Base-by-base conservation (phyloP, 2,888 invertebrate genomes). In the Chymomyza caudatula region DNA sequence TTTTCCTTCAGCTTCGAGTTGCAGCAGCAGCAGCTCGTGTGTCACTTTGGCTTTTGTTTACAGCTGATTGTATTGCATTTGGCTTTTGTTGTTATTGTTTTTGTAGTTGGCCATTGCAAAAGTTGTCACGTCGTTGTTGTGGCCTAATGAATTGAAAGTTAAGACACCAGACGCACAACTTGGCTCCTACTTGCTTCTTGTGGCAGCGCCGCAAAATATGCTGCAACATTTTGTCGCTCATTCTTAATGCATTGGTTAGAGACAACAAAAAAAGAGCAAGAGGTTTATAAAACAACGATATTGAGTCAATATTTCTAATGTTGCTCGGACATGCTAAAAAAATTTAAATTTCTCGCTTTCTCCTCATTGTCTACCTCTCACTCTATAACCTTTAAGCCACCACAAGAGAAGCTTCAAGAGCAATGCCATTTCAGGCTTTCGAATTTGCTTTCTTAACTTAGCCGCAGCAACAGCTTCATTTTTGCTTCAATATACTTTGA, bases 141-240 rank as follows among this genome's bases (percentile, higher is more conserved):
- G 80, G 80, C 70, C 77, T 78, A 80, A 79, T 79, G 78, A 79
- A 79, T 80, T 78, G 78, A 79, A 80, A 78, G 78, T 78, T 79
- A 76, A 76, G 77, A 64, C 64, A 68, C 19, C 13, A 17, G 15
- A 23, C 44, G 17, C 23, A 49, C 51, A 51, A 37, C 29, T 37
- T 37, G 29, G 11, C 8, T 4, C 11, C 11, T 37, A 37, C 11
- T 37, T 37, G 29, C 29, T 11, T 37, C 11, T 37, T 37, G 29
- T 37, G 29, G 29, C 29, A 37, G 29, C 29, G 11, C 29, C 29
- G 11, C 29, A 37, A 37, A 37, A 37, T 37, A 37, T 37, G 29
- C 29, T 37, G 11, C 29, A 37, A 37, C 29, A 37, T 37, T 37
- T 37, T 37, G 29, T 37, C 29, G 29, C 29, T 37, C 29, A 37